Conservation (phyloP, 2,888 invertebrate species). For the Drymonia ruficornis region DNA sequence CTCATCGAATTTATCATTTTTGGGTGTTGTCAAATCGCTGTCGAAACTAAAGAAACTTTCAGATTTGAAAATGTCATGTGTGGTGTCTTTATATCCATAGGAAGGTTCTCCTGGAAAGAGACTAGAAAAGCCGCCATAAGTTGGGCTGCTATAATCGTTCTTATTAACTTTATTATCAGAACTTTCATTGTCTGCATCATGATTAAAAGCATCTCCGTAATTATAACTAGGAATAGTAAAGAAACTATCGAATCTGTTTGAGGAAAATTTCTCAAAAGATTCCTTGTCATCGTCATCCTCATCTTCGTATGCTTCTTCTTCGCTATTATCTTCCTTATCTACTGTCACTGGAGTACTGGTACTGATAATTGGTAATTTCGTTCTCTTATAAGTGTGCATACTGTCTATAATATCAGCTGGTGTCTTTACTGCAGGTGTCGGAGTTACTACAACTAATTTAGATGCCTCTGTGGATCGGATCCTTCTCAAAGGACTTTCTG, state of each 20-base stretch:
- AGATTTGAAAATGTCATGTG: constrained; percentile 63
- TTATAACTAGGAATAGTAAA: constrained; percentile 76
- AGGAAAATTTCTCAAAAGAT: constrained; percentile 74
- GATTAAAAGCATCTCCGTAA: constrained; percentile 59
- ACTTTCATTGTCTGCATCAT: constrained; percentile 52
- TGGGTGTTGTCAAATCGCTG: constrained; percentile 81
- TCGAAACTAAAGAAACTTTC: constrained; percentile 70
- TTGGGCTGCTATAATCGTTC: constrained; percentile 59
- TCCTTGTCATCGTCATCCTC: constrained; percentile 62
- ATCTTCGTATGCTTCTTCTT: constrained; percentile 51
- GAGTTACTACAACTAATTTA: constrained; percentile 68
- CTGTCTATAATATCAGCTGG: constrained; percentile 70
- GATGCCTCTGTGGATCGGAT: constrained; percentile 54
- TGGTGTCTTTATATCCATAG: constrained; percentile 53
- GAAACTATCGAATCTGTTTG: constrained; percentile 81
- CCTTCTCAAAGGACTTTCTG: constrained; percentile 55
- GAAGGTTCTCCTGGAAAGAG: constrained; percentile 62
- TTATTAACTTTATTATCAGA: constrained; percentile 59
- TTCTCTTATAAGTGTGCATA: constrained; percentile 69
- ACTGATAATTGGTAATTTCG: constrained; percentile 59
- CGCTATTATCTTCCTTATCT: constrained; percentile 42
- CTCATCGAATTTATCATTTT: constrained; percentile 80
- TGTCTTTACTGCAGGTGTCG: constrained; percentile 73
- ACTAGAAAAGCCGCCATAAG: constrained; percentile 65
- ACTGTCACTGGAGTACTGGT: constrained; percentile 51